phyloP scores from a whole-genome alignment of 2,888 invertebrate species.

The Pristionchus entomophagus region DNA sequence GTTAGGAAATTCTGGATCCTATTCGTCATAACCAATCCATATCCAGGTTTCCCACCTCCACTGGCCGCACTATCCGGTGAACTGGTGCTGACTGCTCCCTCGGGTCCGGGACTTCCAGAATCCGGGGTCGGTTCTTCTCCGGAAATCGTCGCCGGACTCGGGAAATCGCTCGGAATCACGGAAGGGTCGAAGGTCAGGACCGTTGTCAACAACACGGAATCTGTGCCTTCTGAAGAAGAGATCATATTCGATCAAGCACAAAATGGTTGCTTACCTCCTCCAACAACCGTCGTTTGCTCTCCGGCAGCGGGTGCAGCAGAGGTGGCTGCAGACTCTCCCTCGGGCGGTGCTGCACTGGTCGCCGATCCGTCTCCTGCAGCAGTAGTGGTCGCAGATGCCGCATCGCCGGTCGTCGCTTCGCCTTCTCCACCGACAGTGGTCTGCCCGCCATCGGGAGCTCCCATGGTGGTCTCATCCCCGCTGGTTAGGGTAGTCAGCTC shows the following conservation, averaged over 20 bases:
- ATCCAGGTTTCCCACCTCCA: background rate
- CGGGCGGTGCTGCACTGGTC: too few species aligned
- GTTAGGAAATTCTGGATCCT: background rate
- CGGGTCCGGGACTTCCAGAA: background rate
- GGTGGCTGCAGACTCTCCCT: background rate
- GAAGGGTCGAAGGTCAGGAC: background rate
- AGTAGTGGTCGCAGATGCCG: background rate
- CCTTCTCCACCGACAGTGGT: background rate
- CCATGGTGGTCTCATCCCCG: background rate
- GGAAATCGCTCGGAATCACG: conserved; percentile 14
- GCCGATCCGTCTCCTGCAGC: background rate
- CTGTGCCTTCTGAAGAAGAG: background rate
- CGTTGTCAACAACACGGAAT: background rate
- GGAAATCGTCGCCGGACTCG: background rate
- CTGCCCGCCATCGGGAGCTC: too few species aligned
- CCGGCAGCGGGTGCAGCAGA: background rate
- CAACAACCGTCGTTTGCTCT: background rate
- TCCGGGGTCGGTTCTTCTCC: background rate
- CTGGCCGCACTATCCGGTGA: background rate
- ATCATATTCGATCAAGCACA: too few species aligned
- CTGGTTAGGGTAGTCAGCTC: background rate
- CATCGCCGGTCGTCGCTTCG: background rate
- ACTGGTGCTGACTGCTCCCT: background rate
- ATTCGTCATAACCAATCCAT: background rate
- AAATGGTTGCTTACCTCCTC: background rate